Conservation (phyloP, 2,888 invertebrate species). For the Stenolophus ochropezus region DNA sequence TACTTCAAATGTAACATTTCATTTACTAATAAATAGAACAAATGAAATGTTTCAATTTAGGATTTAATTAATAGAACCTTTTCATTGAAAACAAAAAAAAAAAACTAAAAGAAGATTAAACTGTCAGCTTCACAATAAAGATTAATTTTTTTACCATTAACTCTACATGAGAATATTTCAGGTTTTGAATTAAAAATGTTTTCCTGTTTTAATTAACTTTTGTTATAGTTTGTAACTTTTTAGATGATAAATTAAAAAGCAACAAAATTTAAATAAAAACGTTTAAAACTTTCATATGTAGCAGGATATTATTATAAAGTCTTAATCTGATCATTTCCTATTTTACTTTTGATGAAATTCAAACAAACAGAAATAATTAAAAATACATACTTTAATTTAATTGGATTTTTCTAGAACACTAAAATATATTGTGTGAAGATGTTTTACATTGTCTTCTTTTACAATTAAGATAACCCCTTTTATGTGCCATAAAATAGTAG, state of each 20-base stretch:
- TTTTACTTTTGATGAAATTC: not conserved
- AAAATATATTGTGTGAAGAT: too few relatives aligned
- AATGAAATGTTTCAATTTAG: constrained; percentile 11
- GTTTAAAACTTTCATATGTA: not conserved
- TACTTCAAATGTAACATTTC: too few relatives aligned
- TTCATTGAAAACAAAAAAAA: not conserved
- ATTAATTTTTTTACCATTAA: not conserved
- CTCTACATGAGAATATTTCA: not conserved
- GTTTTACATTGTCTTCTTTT: too few relatives aligned
- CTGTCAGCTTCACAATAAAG: not conserved
- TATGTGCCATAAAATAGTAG: too few relatives aligned
- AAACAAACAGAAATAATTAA: not conserved
- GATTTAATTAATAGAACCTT: constrained; percentile 13
- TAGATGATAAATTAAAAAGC: not conserved
- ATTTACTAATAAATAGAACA: constrained; percentile 4
- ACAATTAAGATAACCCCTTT: too few relatives aligned
- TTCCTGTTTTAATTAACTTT: not conserved
- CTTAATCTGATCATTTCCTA: not conserved
- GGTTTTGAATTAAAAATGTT: not conserved
- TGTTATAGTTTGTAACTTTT: not conserved
- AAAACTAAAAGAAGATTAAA: not conserved
- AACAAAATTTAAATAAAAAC: not conserved
- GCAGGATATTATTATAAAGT: not conserved
- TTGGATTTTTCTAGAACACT: too few relatives aligned
- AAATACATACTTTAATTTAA: too few relatives aligned